These are phyloP conservation scores for Drosophila simulans DNA, from an alignment of 1,140 invertebrate species.

Conservation along the genomic window DNA sequence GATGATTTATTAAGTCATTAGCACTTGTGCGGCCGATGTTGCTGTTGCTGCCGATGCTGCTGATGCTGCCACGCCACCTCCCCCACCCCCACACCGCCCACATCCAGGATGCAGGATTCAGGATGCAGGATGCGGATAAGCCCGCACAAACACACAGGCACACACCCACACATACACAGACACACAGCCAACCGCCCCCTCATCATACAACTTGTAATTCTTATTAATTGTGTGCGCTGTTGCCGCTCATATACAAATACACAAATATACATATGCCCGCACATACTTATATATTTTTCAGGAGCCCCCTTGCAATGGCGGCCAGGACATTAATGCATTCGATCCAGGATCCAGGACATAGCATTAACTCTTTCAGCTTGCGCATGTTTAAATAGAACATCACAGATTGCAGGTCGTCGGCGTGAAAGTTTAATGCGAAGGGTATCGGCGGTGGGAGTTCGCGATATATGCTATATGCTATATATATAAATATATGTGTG, in stretches of 20 bases:
- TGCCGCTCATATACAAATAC: neutral
- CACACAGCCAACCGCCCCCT: slow-evolving; percentile 1
- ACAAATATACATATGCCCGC: neutral
- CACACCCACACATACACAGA: too few relatives aligned
- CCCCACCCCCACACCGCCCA: slow-evolving; percentile 25
- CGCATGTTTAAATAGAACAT: slow-evolving; percentile 48
- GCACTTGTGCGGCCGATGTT: slow-evolving; percentile 76
- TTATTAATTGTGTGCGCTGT: slow-evolving; percentile 81
- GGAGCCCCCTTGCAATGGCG: slow-evolving; percentile 10
- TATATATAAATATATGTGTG: neutral
- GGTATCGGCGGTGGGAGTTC: slow-evolving; percentile 7
- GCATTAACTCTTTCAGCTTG: slow-evolving; percentile 48
- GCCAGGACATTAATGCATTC: slow-evolving; percentile 46
- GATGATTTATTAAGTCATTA: slow-evolving; percentile 84
- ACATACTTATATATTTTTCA: slow-evolving; percentile 36
- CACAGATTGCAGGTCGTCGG: slow-evolving; percentile 36
- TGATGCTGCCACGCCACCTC: slow-evolving; percentile 44
- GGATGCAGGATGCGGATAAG: slow-evolving; percentile 29
- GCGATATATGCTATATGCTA: neutral
- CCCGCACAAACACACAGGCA: slow-evolving; percentile 18
- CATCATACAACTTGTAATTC: slow-evolving; percentile 82
- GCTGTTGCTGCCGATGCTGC: slow-evolving; percentile 28
- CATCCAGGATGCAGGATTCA: slow-evolving; percentile 37
- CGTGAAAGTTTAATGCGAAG: slow-evolving; percentile 37
- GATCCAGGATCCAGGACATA: slow-evolving; percentile 32